phyloP scores from a whole-genome alignment of 1,140 invertebrate genomes.

The Teleogryllus occipitalis region DNA sequence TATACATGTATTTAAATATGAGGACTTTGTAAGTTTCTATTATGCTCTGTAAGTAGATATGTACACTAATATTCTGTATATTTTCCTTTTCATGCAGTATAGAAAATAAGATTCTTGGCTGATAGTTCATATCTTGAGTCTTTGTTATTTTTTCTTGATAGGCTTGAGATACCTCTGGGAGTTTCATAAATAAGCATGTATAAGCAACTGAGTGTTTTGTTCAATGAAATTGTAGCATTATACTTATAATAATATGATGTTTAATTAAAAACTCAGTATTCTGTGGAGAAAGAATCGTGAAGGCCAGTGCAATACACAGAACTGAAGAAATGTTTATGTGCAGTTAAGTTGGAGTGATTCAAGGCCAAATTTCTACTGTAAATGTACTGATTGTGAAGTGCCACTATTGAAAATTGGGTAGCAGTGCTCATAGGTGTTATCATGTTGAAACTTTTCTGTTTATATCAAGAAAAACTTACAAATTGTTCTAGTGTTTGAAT shows the following conservation, averaged over 20 bases:
- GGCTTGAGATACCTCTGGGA: neutral
- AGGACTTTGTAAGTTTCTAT: constrained; percentile 1
- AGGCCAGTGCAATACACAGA: neutral
- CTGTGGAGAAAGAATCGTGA: neutral
- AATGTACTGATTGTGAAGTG: too few relatives aligned
- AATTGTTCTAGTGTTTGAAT: too few relatives aligned
- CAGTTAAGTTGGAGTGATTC: neutral
- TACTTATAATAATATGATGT: neutral
- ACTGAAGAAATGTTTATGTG: neutral
- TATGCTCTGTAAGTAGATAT: neutral
- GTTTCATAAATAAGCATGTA: neutral
- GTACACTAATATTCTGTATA: neutral
- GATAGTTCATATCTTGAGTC: neutral
- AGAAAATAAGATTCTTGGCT: neutral
- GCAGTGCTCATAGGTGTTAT: too few relatives aligned
- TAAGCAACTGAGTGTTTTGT: neutral
- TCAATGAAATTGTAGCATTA: neutral
- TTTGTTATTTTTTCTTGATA: neutral
- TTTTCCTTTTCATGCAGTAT: neutral
- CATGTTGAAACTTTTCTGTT: too few relatives aligned
- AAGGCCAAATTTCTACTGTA: neutral
- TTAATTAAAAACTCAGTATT: neutral
- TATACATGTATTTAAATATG: constrained; percentile 11
- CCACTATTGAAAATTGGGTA: too few relatives aligned
- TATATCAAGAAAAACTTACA: too few relatives aligned